Evolutionary conservation across 2,113 vertebrate genomes (phyloP), one percentile per base, ranked within the genome.

Genomic region (Poeciliopsis turrubarensis): DNA sequence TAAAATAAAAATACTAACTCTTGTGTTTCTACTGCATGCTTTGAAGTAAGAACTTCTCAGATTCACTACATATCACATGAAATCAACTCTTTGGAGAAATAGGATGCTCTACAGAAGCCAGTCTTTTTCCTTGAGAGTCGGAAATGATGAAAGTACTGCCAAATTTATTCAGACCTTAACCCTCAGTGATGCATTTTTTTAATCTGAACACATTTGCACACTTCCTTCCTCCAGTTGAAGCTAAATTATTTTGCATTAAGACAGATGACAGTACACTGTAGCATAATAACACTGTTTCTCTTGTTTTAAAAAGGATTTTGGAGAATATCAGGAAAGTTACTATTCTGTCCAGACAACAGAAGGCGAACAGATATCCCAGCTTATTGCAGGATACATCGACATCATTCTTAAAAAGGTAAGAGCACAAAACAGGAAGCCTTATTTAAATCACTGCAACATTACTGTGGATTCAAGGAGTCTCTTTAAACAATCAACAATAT

Each of bases 311-410:
- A n/a, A 99, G 98, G 98, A 99, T 94, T 99, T 99, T 86, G 98
- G 98, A 15, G 98, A 99, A 86, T 99, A 99, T 92, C 97, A 99
- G 89, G 98, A 99, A 89, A 99, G 98, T 89, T 99, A 99, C 92
- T 99, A 99, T 80, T 99, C 98, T 0, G 98, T 99, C 27, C 97
- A 99, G 86, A 99, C 98, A 26, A 99, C 97, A 7, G 98, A 99
- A 89, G 98, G 98, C 41, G 98, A 99, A 65, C 98, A 99, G 88
- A 99, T 99, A 93, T 99, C 98, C 12, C 98, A 99, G 66, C 95
- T 99, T 67, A 99, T 99, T 80, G 97, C 98, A 47, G 98, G 98
- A 75, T 99, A 99, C 83, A 99, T 99, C 68, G 98, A 99, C 89
- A 99, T 99, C 86, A 99, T 99, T 86, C 96, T 99, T 5, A 99